Percentiles rank a stretch among this genome's conserved stretches.
phyloP scores from a whole-genome alignment of 2,888 invertebrate genomes.

The Ariolimax columbianus region DNA sequence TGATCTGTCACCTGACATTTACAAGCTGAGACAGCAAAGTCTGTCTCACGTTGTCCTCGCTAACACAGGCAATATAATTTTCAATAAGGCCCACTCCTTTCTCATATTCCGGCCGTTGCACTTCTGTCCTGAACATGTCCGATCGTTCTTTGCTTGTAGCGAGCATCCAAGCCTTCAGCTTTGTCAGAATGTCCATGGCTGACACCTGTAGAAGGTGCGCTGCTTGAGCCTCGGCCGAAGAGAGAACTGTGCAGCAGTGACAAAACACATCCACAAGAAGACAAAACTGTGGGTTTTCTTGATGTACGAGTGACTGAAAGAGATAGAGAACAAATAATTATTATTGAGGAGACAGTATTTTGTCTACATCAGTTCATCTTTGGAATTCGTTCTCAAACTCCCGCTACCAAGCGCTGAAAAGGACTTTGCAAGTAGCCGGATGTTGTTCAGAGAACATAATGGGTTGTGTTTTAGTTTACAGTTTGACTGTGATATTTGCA shows the following conservation, averaged over 20 bases:
- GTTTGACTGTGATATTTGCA: too few species aligned
- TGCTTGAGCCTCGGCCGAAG: not conserved
- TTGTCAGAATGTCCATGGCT: conserved; percentile 21
- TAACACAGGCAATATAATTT: conserved; percentile 16
- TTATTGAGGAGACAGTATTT: too few species aligned
- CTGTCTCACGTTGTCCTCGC: not conserved
- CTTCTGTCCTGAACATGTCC: not conserved
- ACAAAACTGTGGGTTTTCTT: not conserved
- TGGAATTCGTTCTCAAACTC: too few species aligned
- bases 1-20: not conserved
- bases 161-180: not conserved
- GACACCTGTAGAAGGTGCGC: conserved; percentile 30
- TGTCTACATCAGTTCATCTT: too few species aligned
- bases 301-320: conserved; percentile 24
- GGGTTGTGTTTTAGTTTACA: too few species aligned
- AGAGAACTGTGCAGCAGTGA: conserved; percentile 27
- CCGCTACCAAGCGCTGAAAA: too few species aligned
- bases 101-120: not conserved
- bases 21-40: not conserved
- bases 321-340: not conserved
- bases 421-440: too few species aligned
- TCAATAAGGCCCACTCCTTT: not conserved
- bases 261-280: conserved; percentile 12
- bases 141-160: not conserved
- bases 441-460: too few species aligned